These are phyloP conservation scores for Drosophila baimaii DNA, from an alignment of 1,140 invertebrate species.

Conservation along the genomic window DNA sequence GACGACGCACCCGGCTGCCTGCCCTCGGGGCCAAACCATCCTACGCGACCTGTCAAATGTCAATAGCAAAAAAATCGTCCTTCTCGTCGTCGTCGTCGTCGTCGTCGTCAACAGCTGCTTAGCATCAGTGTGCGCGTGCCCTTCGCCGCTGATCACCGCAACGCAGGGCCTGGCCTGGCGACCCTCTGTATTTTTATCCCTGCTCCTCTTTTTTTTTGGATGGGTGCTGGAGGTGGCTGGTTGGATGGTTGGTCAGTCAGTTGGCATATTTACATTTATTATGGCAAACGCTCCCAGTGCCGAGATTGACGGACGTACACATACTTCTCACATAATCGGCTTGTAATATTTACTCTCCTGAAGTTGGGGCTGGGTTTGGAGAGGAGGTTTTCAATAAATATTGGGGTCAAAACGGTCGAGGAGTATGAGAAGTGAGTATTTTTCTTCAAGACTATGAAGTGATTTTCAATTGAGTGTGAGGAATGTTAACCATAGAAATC, in stretches of 20 bases:
- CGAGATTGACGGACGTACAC: conserved; percentile 21
- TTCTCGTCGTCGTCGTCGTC: conserved; percentile 27
- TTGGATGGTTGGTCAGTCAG: conserved; percentile 46
- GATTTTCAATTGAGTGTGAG: not conserved
- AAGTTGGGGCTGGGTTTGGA: not conserved
- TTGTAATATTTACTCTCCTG: conserved; percentile 44
- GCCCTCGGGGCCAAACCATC: conserved; percentile 48
- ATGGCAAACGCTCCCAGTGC: conserved; percentile 18
- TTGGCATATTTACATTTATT: conserved; percentile 71
- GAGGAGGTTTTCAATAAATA: not conserved
- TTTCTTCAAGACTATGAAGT: not conserved
- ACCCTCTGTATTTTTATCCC: not conserved
- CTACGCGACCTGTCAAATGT: conserved; percentile 79
- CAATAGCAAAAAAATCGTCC: conserved; percentile 71
- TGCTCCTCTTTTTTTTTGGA: not conserved
- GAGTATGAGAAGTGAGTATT: not conserved
- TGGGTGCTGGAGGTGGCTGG: not conserved
- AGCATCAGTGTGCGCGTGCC: conserved; percentile 18
- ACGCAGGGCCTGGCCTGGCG: conserved; percentile 45
- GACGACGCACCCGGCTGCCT: conserved; percentile 21
- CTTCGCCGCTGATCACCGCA: conserved; percentile 56
- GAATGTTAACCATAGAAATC: not conserved
- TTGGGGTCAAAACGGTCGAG: not conserved
- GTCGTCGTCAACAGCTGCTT: conserved; percentile 62
- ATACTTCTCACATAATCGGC: conserved; percentile 52